Evolutionary conservation across 2,888 invertebrate genomes (phyloP).

Genomic region (Escarpia spicata): DNA sequence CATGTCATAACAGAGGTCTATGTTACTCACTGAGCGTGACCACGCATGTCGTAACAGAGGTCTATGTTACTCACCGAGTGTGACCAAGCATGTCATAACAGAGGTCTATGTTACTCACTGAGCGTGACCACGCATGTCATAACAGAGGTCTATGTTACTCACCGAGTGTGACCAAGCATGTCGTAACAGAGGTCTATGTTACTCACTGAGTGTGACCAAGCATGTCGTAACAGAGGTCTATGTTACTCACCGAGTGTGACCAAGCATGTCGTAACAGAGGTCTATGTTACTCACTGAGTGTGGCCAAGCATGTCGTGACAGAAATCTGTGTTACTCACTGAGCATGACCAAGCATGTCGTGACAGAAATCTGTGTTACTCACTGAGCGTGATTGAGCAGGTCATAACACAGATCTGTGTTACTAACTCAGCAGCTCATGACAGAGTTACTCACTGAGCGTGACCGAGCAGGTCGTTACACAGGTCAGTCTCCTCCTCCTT

Average conservation of each 20-base stretch:
- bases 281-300: not conserved
- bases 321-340: not conserved
- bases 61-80: slow-evolving; percentile 55
- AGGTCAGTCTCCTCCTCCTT: slow-evolving; percentile 61
- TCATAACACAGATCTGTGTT: slow-evolving; percentile 50
- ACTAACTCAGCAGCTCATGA: slow-evolving; percentile 44
- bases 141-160: not conserved
- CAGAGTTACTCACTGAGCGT: not conserved
- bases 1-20: slow-evolving; percentile 57
- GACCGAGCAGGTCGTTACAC: slow-evolving; percentile 46
- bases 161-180: slow-evolving; percentile 39
- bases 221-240: slow-evolving; percentile 47
- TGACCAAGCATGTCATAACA: slow-evolving; percentile 52
- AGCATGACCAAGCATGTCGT: slow-evolving; percentile 45
- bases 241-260: slow-evolving; percentile 55
- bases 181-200: slow-evolving; percentile 58
- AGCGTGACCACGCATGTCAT: not conserved
- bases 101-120: not conserved
- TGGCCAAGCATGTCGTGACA: not conserved
- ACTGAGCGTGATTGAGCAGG: slow-evolving; percentile 53
- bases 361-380: slow-evolving; percentile 59
- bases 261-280: slow-evolving; percentile 48
- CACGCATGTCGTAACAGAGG: slow-evolving; percentile 45
- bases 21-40: slow-evolving; percentile 59
- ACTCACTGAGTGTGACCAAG: slow-evolving; percentile 56